Base-by-base conservation (phyloP, 1,140 invertebrate genomes). In the Scaptomyza pallida region DNA sequence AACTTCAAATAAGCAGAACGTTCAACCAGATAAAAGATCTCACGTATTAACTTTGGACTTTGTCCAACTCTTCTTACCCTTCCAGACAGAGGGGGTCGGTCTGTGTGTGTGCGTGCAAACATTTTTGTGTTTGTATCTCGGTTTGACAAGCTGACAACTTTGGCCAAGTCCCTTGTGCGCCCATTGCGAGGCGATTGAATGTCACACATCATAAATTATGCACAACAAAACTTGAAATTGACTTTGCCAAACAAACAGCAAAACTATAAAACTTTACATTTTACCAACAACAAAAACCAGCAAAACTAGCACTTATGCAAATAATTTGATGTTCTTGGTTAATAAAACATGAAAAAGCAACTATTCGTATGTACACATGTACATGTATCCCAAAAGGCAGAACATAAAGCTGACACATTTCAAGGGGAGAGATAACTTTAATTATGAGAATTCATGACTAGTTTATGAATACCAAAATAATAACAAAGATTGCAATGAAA, bases 151-250 rank as follows among this genome's bases (percentile, higher is more conserved):
- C 41, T 57, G 54, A 23, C 12, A 35, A 55, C n/a, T 15, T n/a
- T 45, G 16, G 55, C 72, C 62, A 10, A 47, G 21, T 40, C 43
- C 52, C 65, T 23, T 55, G n/a, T 51, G 75, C 72, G 62, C 45
- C n/a, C n/a, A 72, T 72, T 85, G 75, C 59, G 69, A 60, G 73
- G 44, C 73, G 76, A 85, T 89, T 89, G 85, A 89, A 89, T 89
- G 85, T 89, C 85, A 89, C 80, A 80, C 85, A 68, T 85, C 85
- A 89, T 89, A 85, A 89, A 89, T 89, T 89, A 88, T 88, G 82
- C 81, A 88, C 73, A 78, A 75, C 81, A 60, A 73, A 83, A 86
- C 73, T 55, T 21, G 26, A 55, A 55, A 62, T 86, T 88, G 81
- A 88, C 80, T 83, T 85, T 79, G 54, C 51, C 44, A 55, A 40